phyloP scores from a whole-genome alignment of 2,113 vertebrate genomes.

The Hypocryptadius cinnamomeus region DNA sequence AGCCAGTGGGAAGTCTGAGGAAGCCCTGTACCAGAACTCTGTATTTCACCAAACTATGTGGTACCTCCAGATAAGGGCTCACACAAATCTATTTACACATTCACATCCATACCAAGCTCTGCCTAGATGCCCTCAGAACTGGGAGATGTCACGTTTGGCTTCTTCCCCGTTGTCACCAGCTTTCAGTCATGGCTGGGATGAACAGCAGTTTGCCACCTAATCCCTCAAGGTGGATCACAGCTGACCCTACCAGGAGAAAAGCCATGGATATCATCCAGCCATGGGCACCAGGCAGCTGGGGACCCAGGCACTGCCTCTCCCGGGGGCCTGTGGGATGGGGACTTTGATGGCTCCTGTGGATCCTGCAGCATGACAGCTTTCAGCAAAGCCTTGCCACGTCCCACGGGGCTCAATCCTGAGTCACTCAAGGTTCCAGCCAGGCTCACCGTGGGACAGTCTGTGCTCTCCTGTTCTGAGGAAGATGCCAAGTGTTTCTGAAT shows the following conservation, averaged over 20 bases:
- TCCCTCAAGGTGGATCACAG: background rate
- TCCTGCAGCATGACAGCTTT: background rate
- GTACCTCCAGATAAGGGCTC: background rate
- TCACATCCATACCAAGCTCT: background rate
- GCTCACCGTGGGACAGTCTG: background rate
- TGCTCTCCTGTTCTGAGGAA: background rate
- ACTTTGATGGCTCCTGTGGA: background rate
- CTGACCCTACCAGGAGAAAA: accelerated
- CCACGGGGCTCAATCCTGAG: accelerated
- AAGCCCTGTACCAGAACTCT: background rate
- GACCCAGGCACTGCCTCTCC: background rate
- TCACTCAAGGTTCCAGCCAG: background rate
- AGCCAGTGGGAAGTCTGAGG: background rate
- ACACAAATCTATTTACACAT: background rate
- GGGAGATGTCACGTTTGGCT: background rate
- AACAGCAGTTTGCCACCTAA: background rate
- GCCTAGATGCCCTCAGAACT: background rate
- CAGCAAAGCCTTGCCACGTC: background rate
- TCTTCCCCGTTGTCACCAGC: background rate
- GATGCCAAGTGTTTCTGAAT: background rate
- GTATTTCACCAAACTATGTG: background rate
- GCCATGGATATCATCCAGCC: background rate
- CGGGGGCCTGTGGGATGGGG: accelerated
- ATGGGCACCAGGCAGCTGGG: background rate
- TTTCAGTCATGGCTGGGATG: background rate